Base-by-base conservation (phyloP, 1,140 invertebrate genomes). In the Plutomurus gul region DNA sequence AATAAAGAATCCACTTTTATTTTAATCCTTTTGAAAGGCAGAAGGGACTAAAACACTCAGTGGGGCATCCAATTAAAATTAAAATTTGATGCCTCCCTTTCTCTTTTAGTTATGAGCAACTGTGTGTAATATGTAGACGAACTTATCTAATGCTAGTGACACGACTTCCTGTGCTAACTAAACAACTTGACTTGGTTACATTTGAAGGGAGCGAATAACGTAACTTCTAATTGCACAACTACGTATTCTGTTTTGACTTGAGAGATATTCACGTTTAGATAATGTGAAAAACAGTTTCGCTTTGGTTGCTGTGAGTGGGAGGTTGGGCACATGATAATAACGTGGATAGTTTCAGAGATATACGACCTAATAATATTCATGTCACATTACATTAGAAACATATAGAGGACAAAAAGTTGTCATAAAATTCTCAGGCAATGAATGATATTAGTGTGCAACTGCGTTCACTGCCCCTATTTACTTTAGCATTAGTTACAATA, bases 41-140 rank as follows among this genome's bases (percentile, higher is more conserved):
- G 56, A 65, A 65, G 13, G 18, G 16, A 27, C 56, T 65, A 30
- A 65, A 30, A 65, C 30, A 65, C 56, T 65, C 56, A 65, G 56
- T 65, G 27, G 56, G 56, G 56, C 56, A 65, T 65, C 56, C 56
- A 65, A 65, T 65, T 65, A 65, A 65, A 65, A 65, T 65, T 65
- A 65, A 65, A 65, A 65, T 65, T 65, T 65, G 56, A 65, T 65
- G 56, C 56, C n/a, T 65, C 56, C n/a, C n/a, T 25, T 65, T 65
- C 56, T 27, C 56, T 65, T 27, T n/a, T 65, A 65, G 25, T 33
- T 65, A 65, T 65, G 30, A 65, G 51, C 18, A 65, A 13, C 13
- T 13, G 11, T 30, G n/a, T 27, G 27, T 6, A 60, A 60, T n/a
- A 10, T 33, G 56, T 33, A 43, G 39, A 43, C 39, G 10, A 43